Base-by-base conservation (phyloP, 2,797 vertebrate genomes). In the Sphaeramia orbicularis region DNA sequence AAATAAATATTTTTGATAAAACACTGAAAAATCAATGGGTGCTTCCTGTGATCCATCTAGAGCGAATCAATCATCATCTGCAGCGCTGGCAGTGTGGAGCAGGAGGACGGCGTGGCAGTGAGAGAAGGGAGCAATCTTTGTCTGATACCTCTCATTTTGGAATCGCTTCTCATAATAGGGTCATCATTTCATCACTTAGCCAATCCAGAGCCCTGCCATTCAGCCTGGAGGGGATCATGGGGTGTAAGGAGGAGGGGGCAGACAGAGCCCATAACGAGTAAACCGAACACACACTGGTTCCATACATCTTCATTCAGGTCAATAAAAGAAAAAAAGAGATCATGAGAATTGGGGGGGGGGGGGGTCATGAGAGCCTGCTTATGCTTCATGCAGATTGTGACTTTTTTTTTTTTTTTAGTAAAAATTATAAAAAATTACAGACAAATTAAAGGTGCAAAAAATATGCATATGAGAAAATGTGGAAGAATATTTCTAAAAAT, bases 121-220 rank as follows among this genome's bases (percentile, higher is more conserved):
- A 53, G 84, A 69, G 75, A 74, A 57, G 93, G 93, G 90, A 91
- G 94, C 93, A 96, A 95, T 95, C 96, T 96, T 95, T 95, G 94
- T 94, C 95, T 95, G 93, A 96, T 95, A 95, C 95, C 95, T 96
- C 96, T 96, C 94, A 94, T 96, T 97, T 96, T 93, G 93, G 93
- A 96, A 96, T 96, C 94, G 90, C 95, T 95, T 95, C 95, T 95
- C 95, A 95, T 97, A 97, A 98, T 96, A 95, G 95, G 96, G 94
- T 96, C 96, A 97, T 98, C 96, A 97, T 96, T 97, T 96, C 96
- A 97, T 96, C 95, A 96, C 95, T 97, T 96, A 97, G 93, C 94
- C 94, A 92, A 88, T 94, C 87, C 93, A 76, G 93, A 93, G 65
- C 87, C 92, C 92, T 92, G 93, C 94, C 95, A 93, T 93, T 94